Conservation (phyloP, 2,797 vertebrate genomes). For the Gambusia yucatana region DNA sequence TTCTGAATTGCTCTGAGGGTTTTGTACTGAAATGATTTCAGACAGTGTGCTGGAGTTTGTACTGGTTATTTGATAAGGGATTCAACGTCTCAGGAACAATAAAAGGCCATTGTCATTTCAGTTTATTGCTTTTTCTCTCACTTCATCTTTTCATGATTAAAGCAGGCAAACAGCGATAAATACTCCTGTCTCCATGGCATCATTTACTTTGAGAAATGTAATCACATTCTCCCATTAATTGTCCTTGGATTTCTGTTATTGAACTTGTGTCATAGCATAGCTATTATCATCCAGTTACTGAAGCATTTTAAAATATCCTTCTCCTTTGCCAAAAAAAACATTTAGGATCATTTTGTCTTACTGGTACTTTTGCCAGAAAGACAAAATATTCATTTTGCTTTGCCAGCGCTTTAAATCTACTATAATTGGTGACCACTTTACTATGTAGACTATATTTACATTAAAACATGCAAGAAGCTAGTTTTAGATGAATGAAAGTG, state of each 20-base stretch:
- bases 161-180: conserved; percentile 41
- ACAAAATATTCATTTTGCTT: too few species aligned
- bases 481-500: too few species aligned
- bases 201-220: conserved; percentile 24
- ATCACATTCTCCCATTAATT: conserved; percentile 48
- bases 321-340: background rate
- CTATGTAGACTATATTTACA: too few species aligned
- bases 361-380: too few species aligned
- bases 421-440: too few species aligned
- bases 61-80: conserved; percentile 66
- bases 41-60: conserved; percentile 28
- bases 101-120: conserved; percentile 53
- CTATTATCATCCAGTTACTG: conserved; percentile 1
- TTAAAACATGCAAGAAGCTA: too few species aligned
- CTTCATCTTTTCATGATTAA: conserved; percentile 64
- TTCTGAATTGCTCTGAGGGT: conserved; percentile 24
- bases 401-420: too few species aligned
- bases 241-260: conserved; percentile 43
- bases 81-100: conserved; percentile 51
- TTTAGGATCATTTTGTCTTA: too few species aligned
- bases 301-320: conserved; percentile 29
- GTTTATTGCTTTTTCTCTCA: conserved; percentile 69
- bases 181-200: conserved; percentile 18
- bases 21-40: conserved; percentile 36
- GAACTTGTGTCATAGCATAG: conserved; percentile 4